These are phyloP conservation scores for Oophaga sylvatica DNA, from an alignment of 2,797 vertebrate genomes.

Conservation along the genomic window DNA sequence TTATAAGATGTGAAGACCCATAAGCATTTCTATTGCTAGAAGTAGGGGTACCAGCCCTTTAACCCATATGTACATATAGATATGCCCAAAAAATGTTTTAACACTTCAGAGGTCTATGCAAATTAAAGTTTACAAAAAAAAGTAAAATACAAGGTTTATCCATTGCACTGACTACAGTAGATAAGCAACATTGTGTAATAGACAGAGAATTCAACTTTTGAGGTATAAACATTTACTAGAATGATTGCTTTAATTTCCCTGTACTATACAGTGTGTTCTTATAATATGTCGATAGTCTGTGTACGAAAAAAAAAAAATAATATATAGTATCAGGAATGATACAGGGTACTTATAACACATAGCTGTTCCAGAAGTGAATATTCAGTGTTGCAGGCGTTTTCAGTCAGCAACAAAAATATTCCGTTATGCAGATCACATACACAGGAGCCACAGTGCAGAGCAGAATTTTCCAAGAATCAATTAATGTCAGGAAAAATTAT, in stretches of 20 bases:
- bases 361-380: neutral
- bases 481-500: conserved; percentile 29
- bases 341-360: neutral
- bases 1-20: neutral
- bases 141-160: conserved; percentile 13
- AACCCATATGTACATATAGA: neutral
- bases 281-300: neutral
- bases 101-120: conserved; percentile 10
- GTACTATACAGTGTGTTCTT: conserved; percentile 12
- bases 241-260: conserved; percentile 19
- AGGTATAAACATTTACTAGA: conserved; percentile 44
- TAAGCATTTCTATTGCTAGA: neutral
- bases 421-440: conserved; percentile 26
- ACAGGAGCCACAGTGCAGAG: conserved; percentile 30
- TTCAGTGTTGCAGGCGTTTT: conserved; percentile 5
- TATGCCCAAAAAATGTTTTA: neutral
- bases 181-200: conserved; percentile 18
- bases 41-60: neutral
- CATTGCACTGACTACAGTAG: conserved; percentile 20
- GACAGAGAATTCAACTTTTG: neutral
- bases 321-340: neutral
- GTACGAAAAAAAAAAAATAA: neutral
- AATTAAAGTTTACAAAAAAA: conserved; percentile 23
- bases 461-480: conserved; percentile 27
- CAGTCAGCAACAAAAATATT: conserved; percentile 23